Evolutionary conservation across 2,113 vertebrate species (phyloP).

Genomic region (Ochotona curzoniae): DNA sequence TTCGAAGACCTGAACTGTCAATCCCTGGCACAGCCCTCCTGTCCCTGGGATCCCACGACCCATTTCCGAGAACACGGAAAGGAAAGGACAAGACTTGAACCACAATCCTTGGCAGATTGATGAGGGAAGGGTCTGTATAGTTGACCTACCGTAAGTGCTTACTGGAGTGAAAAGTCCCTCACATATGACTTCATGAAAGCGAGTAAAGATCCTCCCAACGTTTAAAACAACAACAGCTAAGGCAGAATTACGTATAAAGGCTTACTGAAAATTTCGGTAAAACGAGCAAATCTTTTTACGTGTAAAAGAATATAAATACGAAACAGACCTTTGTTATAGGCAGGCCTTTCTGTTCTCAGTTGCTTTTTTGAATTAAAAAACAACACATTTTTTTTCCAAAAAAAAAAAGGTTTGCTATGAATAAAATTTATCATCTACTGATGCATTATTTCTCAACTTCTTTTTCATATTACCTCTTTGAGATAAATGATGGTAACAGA

Average conservation of each 20-base stretch:
- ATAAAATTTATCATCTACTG: conserved; percentile 68
- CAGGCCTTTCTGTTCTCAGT: neutral
- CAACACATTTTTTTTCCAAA: conserved; percentile 20
- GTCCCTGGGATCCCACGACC: neutral
- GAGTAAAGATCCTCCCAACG: neutral
- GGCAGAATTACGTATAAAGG: conserved; percentile 12
- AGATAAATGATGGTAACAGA: conserved; percentile 76
- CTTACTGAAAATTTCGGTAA: neutral
- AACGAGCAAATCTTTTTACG: neutral
- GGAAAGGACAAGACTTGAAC: neutral
- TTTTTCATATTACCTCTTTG: conserved; percentile 71
- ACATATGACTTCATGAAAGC: neutral
- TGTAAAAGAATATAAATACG: conserved; percentile 48
- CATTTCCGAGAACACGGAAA: neutral
- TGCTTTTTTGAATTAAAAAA: conserved; percentile 35
- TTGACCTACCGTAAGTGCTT: neutral
- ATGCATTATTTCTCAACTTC: conserved; percentile 75
- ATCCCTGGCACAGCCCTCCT: neutral
- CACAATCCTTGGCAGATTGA: neutral
- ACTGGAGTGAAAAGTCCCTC: neutral
- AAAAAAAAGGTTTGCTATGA: conserved; percentile 59
- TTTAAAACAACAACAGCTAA: neutral
- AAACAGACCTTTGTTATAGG: conserved; percentile 26
- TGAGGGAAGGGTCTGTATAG: neutral
- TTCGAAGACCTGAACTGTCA: neutral